phyloP scores from a whole-genome alignment of 2,888 invertebrate genomes.

The Zootermopsis nevadensis region DNA sequence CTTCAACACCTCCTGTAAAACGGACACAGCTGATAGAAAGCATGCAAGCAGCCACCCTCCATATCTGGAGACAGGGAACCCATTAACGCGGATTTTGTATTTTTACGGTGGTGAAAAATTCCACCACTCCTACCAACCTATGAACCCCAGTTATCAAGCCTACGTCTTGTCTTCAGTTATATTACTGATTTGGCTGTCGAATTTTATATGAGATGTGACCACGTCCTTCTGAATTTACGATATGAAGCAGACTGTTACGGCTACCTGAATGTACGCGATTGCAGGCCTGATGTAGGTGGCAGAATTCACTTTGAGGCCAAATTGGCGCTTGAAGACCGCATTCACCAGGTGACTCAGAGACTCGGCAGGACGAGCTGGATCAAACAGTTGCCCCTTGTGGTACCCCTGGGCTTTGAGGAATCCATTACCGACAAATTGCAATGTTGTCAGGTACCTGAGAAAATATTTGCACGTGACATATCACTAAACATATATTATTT shows the following conservation, averaged over 20 bases:
- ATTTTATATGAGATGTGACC: too few species aligned
- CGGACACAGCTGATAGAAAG: too few species aligned
- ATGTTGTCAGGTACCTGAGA: conserved; percentile 75
- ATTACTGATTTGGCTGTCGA: too few species aligned
- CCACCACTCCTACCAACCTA: too few species aligned
- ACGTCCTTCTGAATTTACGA: too few species aligned
- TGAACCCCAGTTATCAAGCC: too few species aligned
- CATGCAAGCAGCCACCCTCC: too few species aligned
- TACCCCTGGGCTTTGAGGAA: conserved; percentile 81
- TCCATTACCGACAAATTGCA: conserved; percentile 78
- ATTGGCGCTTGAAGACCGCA: conserved; percentile 74
- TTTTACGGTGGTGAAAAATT: too few species aligned
- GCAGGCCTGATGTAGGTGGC: conserved; percentile 81
- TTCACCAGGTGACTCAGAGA: conserved; percentile 77
- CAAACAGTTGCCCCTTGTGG: conserved; percentile 77
- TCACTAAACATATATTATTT: neutral
- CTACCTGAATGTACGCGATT: conserved; percentile 76
- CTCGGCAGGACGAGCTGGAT: conserved; percentile 75
- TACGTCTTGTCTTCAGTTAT: too few species aligned
- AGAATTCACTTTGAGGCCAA: conserved; percentile 78
- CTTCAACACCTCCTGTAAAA: conserved; percentile 74
- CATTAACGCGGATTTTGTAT: too few species aligned
- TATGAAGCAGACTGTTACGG: too few species aligned
- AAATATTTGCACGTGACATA: conserved; percentile 25
- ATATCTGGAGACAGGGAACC: too few species aligned